Evolutionary conservation across 2,888 invertebrate genomes (phyloP), one percentile per base, ranked within the genome.

Genomic region (Sminthurides aquaticus): DNA sequence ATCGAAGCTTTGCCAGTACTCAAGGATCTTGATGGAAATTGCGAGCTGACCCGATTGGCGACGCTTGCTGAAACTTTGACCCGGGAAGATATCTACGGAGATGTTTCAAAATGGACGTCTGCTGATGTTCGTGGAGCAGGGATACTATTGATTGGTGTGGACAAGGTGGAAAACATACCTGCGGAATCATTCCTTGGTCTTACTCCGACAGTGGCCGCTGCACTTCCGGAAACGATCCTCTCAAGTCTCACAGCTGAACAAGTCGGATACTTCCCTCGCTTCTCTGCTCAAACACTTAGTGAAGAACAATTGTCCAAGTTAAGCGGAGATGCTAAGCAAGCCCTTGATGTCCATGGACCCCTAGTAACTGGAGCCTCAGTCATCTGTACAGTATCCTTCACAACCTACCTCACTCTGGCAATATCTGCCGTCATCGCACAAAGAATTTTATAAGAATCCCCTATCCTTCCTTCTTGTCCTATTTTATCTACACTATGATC

Each of bases 51-150:
- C 3, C 63, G 68, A 3, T 56, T 72, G 26, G 67, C 67, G 11
- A 65, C 55, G 2, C 54, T 71, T 24, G 49, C 65, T 15, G 43
- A 34, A 15, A 11, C 43, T 11, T 22, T 52, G 20, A 60, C 64
- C 0, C 57, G 64, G 11, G 64, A 60, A 1, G 62, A 64, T 29
- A 64, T 69, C 1, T 66, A 67, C 56, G 72, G 71, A 18, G 65
- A 66, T 49, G 68, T 71, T 1, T 52, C 34, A 29, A 60, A 67
- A 11, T 72, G 72, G 72, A 66, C 68, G 1, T 26, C 71, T 49
- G 72, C 72, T n/a, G 72, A 72, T 65, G 71, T 72, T 5, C 65
- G 72, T 8, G 71, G 69, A 22, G 66, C 59, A 25, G 72, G 72
- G 15, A 64, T 67, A 18, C 60, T 72, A n/a, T 11, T 72, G 1